Base-by-base conservation (phyloP, 2,113 vertebrate genomes). In the Atractosteus spatula region DNA sequence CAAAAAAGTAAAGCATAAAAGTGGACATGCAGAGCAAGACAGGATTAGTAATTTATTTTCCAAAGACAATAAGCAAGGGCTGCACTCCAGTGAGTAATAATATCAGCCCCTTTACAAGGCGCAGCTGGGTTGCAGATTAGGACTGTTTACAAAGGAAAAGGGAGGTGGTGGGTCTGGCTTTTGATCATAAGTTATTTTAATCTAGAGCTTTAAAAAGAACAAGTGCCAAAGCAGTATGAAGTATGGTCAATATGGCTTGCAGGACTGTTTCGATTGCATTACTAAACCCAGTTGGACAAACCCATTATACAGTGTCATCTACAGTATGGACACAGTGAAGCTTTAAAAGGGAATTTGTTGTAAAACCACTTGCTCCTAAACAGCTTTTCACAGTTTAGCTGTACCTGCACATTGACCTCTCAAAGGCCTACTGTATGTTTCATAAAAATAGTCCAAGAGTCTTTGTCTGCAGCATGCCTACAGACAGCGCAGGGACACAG, bases 51-150 rank as follows among this genome's bases (percentile, higher is more conserved):
- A 8, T 55, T 54, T 55, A 16, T 68, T 68, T 55, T n/a, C 47
- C 16, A 12, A 41, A 55, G 62, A 57, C 72, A 65, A 14, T 69
- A n/a, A 16, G 8, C 29, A 17, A 11, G 16, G 29, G 55, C 41
- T 41, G 41, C 51, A 44, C 55, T 70, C 55, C 45, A 5, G 42
- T 54, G 69, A 76, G 70, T 68, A 75, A 67, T 70, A 14, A 42
- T 57, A 66, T 73, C 64, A 57, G 71, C 67, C 71, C 65, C 51
- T 57, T 76, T 79, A 81, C 77, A 71, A 78, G 78, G 68, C 82
- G 74, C 83, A 84, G 83, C 85, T 82, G 82, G 83, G 76, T 74
- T 65, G 73, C 72, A 83, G 77, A 81, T 87, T 82, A 84, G 77
- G 56, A 43, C 64, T 76, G 74, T 81, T 82, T 78, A 76, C 74